Evolutionary conservation across 2,113 vertebrate genomes (phyloP).

Genomic region (Eptesicus fuscus): DNA sequence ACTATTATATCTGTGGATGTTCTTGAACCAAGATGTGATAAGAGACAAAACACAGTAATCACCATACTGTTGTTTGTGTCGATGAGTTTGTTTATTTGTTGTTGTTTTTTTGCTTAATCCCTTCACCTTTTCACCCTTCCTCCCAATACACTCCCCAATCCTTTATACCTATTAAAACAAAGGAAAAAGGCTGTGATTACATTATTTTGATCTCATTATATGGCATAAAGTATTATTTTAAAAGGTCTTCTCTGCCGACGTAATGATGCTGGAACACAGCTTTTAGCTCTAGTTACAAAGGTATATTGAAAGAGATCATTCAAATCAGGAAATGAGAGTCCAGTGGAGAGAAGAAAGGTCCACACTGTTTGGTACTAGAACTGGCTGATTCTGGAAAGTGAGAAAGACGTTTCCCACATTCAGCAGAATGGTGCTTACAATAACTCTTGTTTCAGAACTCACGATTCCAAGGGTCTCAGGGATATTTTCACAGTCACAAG

Average conservation of each 20-base stretch:
- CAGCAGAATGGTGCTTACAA: constrained; percentile 42
- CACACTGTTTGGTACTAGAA: neutral
- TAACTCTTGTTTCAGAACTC: constrained; percentile 53
- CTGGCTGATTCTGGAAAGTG: constrained; percentile 19
- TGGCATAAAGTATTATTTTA: neutral
- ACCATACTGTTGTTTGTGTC: neutral
- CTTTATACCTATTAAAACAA: neutral
- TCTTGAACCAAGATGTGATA: neutral
- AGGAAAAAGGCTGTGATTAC: neutral
- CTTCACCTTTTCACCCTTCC: neutral
- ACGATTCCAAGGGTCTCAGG: constrained; percentile 1
- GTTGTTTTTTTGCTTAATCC: neutral
- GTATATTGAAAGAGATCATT: neutral
- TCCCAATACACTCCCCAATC: neutral
- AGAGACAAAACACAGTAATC: neutral
- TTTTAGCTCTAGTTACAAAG: neutral
- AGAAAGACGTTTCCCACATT: constrained; percentile 62
- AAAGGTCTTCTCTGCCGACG: neutral
- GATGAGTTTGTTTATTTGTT: neutral
- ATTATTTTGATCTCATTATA: neutral
- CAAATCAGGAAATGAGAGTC: neutral
- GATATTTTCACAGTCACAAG: constrained; percentile 57
- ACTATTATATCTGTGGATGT: neutral
- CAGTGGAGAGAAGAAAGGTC: neutral
- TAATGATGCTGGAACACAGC: neutral